These are phyloP conservation scores for Microtus pennsylvanicus DNA, from an alignment of 2,113 vertebrate species.

Conservation along the genomic window DNA sequence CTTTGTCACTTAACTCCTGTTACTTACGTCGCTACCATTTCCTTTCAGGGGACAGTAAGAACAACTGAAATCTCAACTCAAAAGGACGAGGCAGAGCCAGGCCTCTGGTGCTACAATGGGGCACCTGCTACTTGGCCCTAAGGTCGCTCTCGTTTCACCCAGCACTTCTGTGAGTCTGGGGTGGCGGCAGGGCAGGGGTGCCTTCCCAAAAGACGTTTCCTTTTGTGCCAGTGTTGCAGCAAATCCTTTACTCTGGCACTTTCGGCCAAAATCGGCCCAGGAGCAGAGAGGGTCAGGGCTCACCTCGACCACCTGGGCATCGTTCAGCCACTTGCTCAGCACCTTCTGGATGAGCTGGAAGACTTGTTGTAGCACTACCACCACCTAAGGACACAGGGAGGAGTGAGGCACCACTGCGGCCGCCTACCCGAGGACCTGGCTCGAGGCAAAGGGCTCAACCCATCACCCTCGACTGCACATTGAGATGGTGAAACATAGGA, in stretches of 20 bases:
- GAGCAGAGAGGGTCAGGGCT: constrained; percentile 61
- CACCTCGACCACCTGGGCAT: constrained; percentile 99
- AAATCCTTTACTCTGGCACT: background rate
- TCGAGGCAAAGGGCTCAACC: background rate
- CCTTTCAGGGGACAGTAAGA: background rate
- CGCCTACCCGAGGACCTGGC: background rate
- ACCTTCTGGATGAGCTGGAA: constrained; percentile 99
- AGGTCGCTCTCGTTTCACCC: background rate
- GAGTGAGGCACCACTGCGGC: background rate
- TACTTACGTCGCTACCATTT: constrained; percentile 17
- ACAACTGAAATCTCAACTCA: constrained; percentile 45
- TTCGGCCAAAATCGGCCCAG: background rate
- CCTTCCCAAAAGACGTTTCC: constrained; percentile 20
- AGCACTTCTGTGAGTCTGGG: background rate
- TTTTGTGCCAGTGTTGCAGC: background rate
- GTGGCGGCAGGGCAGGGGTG: background rate
- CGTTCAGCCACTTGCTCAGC: constrained; percentile 98
- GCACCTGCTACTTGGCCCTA: background rate
- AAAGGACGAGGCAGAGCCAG: constrained; percentile 36
- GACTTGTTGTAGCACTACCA: constrained; percentile 98
- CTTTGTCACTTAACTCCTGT: constrained; percentile 26
- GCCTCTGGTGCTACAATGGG: constrained; percentile 1
- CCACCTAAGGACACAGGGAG: constrained; percentile 90
- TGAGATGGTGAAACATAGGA: background rate
- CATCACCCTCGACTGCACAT: background rate